Evolutionary conservation across 2,113 vertebrate genomes (phyloP).

Genomic region (Cinclus cinclus): DNA sequence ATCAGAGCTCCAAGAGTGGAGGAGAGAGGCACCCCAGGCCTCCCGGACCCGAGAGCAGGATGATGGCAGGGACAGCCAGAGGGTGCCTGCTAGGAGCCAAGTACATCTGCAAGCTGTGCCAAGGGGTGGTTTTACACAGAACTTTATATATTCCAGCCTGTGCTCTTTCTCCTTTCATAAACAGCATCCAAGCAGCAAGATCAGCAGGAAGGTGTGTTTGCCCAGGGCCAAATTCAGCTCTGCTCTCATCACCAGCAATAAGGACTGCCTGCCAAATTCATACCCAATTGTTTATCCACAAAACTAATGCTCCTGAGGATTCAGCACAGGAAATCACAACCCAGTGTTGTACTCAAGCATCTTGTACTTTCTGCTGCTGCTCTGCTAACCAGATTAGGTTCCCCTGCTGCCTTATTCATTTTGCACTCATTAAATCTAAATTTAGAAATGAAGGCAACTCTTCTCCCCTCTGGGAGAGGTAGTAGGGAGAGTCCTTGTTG

Average conservation of each 20-base stretch:
- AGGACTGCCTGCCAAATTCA: neutral
- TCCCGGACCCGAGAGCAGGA: neutral
- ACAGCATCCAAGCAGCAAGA: neutral
- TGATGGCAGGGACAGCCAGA: neutral
- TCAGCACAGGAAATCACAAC: constrained; percentile 6
- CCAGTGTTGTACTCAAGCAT: neutral
- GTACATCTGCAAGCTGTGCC: neutral
- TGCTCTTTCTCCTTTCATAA: neutral
- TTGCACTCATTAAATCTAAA: constrained; percentile 43
- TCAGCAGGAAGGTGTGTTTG: constrained; percentile 8
- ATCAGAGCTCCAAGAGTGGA: neutral
- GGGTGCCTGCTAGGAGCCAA: neutral
- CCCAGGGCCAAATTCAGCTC: constrained; percentile 33
- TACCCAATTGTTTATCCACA: neutral
- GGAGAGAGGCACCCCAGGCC: neutral
- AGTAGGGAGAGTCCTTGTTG: neutral
- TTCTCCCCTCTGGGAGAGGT: constrained; percentile 18
- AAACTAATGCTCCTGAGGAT: neutral
- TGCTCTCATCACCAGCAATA: neutral
- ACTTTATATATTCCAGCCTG: neutral
- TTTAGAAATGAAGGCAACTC: constrained; percentile 39
- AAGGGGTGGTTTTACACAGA: neutral
- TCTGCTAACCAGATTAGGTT: constrained; percentile 42
- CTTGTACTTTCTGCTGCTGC: constrained; percentile 13
- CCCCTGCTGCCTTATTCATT: constrained; percentile 40